Conservation (phyloP, 1,140 invertebrate species). For the Aphelenchoides avenae region DNA sequence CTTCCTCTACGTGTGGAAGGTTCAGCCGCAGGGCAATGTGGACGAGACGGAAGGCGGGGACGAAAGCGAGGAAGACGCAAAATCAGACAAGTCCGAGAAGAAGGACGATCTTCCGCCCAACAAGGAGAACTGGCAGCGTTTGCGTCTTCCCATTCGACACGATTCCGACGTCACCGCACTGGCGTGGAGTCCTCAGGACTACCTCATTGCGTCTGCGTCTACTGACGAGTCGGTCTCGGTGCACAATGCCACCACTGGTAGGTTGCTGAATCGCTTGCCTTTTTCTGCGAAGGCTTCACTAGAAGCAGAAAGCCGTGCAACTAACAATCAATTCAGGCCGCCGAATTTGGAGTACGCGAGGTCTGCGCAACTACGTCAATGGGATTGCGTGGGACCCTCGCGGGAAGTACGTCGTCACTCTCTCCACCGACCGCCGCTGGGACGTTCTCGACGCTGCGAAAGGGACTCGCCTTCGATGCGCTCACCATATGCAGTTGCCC, state of each 20-base stretch:
- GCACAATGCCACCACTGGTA: conserved; percentile 31
- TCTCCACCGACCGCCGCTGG: conserved; percentile 44
- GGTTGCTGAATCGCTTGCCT: conserved; percentile 8
- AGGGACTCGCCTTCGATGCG: conserved; percentile 29
- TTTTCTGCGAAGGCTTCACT: neutral
- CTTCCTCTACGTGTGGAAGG: conserved; percentile 33
- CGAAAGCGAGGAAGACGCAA: conserved; percentile 7
- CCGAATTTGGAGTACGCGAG: conserved; percentile 32
- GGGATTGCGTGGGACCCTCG: conserved; percentile 43
- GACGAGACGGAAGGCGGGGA: neutral
- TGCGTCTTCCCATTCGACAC: conserved; percentile 36
- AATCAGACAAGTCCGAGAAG: neutral
- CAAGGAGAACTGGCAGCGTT: conserved; percentile 42
- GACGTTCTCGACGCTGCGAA: conserved; percentile 43
- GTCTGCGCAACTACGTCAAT: conserved; percentile 31
- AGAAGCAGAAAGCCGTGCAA: neutral
- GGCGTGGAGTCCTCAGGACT: conserved; percentile 21
- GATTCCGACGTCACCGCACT: conserved; percentile 33
- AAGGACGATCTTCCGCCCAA: conserved; percentile 40
- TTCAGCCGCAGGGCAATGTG: conserved; percentile 18
- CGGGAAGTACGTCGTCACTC: conserved; percentile 42
- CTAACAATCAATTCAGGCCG: conserved; percentile 11
- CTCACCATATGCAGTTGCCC: conserved; percentile 29
- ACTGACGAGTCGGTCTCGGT: conserved; percentile 31
- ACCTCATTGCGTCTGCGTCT: conserved; percentile 32